Percentiles rank a stretch among this genome's conserved stretches.
Evolutionary conservation across 2,113 vertebrate genomes (phyloP).

Genomic region (Indri indri): DNA sequence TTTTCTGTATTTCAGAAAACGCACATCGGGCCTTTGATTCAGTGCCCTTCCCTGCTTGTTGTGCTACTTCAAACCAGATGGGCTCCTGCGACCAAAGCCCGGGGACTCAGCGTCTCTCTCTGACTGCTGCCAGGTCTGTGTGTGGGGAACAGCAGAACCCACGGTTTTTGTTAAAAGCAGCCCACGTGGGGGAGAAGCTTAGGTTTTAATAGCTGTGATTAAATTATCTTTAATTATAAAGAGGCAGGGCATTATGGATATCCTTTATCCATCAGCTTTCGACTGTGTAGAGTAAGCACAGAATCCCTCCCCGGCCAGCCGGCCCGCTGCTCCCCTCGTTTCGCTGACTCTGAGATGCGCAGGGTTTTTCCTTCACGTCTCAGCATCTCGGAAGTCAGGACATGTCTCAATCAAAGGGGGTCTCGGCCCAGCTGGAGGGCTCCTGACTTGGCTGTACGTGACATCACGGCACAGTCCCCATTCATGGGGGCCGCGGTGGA

Average conservation of each 20-base stretch:
- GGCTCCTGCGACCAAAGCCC: slow-evolving; percentile 83
- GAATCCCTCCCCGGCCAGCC: neutral
- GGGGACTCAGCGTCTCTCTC: slow-evolving; percentile 80
- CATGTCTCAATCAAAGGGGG: neutral
- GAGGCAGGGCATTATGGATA: neutral
- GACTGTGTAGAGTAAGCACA: neutral
- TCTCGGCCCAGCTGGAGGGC: neutral
- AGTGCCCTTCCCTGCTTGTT: slow-evolving; percentile 85
- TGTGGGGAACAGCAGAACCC: slow-evolving; percentile 61
- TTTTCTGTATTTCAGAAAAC: slow-evolving; percentile 82
- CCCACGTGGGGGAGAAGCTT: neutral
- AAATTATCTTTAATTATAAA: slow-evolving; percentile 59
- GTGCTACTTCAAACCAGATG: slow-evolving; percentile 86
- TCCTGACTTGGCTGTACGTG: neutral
- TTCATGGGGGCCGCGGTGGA: neutral
- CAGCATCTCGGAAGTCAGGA: neutral
- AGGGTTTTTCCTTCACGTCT: neutral
- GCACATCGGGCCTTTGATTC: slow-evolving; percentile 84
- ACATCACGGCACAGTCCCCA: neutral
- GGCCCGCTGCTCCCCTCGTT: too few relatives aligned
- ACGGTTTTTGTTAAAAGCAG: slow-evolving; percentile 58
- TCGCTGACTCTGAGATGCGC: neutral
- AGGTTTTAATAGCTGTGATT: slow-evolving; percentile 24
- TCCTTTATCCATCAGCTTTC: slow-evolving; percentile 57
- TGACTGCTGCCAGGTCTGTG: slow-evolving; percentile 79